A percentile compares a stretch with the other conserved stretches of the same genome.
These are phyloP conservation scores for Tortrix viridana DNA, from an alignment of 2,888 invertebrate species.

Conservation along the genomic window DNA sequence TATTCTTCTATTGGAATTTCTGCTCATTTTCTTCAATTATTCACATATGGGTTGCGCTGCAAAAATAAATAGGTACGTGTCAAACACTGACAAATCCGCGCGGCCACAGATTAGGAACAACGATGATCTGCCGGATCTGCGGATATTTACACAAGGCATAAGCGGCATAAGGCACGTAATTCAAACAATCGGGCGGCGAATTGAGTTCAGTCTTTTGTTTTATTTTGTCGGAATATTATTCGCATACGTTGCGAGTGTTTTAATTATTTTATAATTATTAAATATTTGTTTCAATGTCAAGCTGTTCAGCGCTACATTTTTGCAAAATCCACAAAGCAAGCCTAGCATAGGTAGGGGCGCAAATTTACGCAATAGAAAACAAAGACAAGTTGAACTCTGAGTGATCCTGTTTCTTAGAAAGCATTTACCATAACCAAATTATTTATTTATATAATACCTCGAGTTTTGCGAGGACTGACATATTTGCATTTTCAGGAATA, in stretches of 20 bases:
- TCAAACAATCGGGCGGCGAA: not conserved
- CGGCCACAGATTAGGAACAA: conserved; percentile 43
- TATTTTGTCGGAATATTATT: not conserved
- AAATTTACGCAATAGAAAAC: too few species aligned
- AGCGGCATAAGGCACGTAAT: conserved; percentile 10
- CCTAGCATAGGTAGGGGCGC: too few species aligned
- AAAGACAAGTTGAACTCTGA: too few species aligned
- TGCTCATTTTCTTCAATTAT: conserved; percentile 76
- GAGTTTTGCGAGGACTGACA: not conserved
- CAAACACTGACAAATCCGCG: conserved; percentile 41
- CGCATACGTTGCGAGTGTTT: not conserved
- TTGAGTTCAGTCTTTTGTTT: conserved; percentile 15
- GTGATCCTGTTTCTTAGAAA: too few species aligned
- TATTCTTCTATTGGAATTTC: conserved; percentile 71
- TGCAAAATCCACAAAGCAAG: too few species aligned
- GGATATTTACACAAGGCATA: conserved; percentile 11
- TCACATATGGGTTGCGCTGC: conserved; percentile 72
- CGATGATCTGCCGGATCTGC: too few species aligned
- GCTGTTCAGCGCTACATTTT: too few species aligned
- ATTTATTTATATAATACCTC: not conserved
- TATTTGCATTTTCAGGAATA: not conserved
- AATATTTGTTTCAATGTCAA: too few species aligned
- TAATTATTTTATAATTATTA: not conserved
- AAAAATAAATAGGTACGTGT: conserved; percentile 67
- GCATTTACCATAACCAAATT: too few species aligned